These are phyloP conservation scores for Zeugodacus cucurbitae DNA, from an alignment of 1,140 invertebrate species.

Conservation along the genomic window DNA sequence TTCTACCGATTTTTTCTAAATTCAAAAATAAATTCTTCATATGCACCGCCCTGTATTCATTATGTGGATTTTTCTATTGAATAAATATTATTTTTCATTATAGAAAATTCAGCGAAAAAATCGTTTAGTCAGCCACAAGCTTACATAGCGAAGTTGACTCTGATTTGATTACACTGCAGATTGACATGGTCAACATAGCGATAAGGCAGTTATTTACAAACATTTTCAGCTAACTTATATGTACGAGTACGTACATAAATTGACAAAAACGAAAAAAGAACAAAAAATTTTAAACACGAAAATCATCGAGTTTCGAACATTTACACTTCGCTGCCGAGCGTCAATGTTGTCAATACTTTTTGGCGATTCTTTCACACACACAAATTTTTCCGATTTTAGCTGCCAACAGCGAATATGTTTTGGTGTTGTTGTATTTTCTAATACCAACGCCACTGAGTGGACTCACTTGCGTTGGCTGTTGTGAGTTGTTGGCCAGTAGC, in stretches of 20 bases:
- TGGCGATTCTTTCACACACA: neutral
- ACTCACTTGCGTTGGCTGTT: neutral
- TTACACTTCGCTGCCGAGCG: neutral
- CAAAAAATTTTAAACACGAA: neutral
- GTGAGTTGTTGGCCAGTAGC: neutral
- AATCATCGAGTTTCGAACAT: constrained; percentile 1
- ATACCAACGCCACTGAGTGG: neutral
- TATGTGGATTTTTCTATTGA: too few relatives aligned
- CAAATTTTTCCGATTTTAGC: neutral
- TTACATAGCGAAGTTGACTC: neutral
- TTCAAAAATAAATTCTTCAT: too few relatives aligned
- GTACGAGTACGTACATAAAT: neutral
- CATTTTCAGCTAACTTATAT: neutral
- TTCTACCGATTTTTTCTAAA: too few relatives aligned
- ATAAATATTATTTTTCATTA: neutral
- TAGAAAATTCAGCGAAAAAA: neutral
- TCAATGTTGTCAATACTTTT: neutral
- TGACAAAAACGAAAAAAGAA: neutral
- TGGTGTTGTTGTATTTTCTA: neutral
- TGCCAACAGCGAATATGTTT: too few relatives aligned
- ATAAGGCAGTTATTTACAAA: neutral
- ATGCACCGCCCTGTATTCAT: too few relatives aligned
- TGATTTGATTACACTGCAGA: neutral
- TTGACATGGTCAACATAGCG: neutral
- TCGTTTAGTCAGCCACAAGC: neutral